Base-by-base conservation (phyloP, 2,888 invertebrate species). In the Frankliniella intonsa region DNA sequence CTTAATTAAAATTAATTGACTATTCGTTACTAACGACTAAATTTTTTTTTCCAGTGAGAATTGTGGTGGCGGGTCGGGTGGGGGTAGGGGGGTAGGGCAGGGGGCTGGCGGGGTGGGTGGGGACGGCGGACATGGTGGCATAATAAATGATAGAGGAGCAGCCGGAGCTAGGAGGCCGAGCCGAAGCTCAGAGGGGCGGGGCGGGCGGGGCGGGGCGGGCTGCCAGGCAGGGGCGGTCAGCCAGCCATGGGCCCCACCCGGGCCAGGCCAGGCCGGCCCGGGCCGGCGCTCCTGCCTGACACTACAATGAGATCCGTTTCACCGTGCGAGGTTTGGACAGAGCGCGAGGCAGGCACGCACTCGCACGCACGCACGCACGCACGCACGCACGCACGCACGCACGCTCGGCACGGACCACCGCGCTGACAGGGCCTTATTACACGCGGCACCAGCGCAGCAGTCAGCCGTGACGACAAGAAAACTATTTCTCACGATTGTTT, bases 101-200 rank as follows among this genome's bases (percentile, higher is more conserved):
- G 55, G 55, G 11, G 25, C 69, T 12, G 25, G 69, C 12, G 69
- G 69, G 69, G 22, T 25, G 69, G 22, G 25, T 25, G 25, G 69
- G 69, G 69, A 25, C 25, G 69, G 69, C 22, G 69, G 69, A 8
- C 25, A 69, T 22, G 69, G 22, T 25, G 69, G 69, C 69, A 22
- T 76, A 25, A 76, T 76, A 76, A 76, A 76, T 76, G 69, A 76
- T 76, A 76, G 69, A 12, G 22, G 22, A 76, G 25, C 69, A 76
- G 69, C 69, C n/a, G 69, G 69, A 76, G 69, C 69, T 38, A 5
- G 38, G 38, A 38, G 38, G 38, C 38, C 38, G 38, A 38, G 38
- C 55, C 55, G 55, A 14, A 14, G 55, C 55, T 19, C 55, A 55
- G 55, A 55, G 55, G 19, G 14, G 14, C 55, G 14, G 17, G 17